Conservation (phyloP, 1,140 invertebrate genomes). For the Philopotamus ludificatus region DNA sequence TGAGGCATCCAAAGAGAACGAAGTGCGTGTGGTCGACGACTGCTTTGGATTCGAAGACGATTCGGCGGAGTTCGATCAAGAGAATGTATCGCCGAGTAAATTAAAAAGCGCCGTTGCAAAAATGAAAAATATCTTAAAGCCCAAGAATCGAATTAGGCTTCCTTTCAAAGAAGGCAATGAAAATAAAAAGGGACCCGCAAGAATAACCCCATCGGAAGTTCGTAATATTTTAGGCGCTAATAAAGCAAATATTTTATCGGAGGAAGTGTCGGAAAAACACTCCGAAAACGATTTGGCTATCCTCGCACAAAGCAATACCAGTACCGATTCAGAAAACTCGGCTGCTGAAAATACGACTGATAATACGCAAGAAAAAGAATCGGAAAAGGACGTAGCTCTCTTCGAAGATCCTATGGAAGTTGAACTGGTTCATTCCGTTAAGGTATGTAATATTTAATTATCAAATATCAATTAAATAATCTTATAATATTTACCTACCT, state of each 20-base stretch:
- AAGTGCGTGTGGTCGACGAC: constrained; percentile 33
- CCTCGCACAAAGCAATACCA: not conserved
- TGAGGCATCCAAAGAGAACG: not conserved
- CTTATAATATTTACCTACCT: not conserved
- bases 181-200: not conserved
- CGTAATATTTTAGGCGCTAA: not conserved
- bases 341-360: constrained; percentile 2
- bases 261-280: not conserved
- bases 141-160: too few species aligned
- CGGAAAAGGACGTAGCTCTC: constrained; percentile 22
- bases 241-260: not conserved
- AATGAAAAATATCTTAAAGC: not conserved
- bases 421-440: constrained; percentile 30
- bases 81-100: constrained; percentile 36
- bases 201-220: not conserved
- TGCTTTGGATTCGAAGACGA: constrained; percentile 38
- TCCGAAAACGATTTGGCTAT: not conserved
- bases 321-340: not conserved
- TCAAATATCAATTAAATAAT: too few species aligned
- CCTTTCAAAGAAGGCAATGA: too few species aligned
- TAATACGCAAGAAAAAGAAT: not conserved
- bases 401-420: constrained; percentile 35
- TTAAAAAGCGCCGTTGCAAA: not conserved
- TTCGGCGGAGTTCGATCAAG: constrained; percentile 33
- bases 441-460: constrained; percentile 14